Percentiles rank a stretch among this genome's conserved stretches.
Evolutionary conservation across 2,113 vertebrate species (phyloP).

Genomic region (Hippocampus guttulatus): DNA sequence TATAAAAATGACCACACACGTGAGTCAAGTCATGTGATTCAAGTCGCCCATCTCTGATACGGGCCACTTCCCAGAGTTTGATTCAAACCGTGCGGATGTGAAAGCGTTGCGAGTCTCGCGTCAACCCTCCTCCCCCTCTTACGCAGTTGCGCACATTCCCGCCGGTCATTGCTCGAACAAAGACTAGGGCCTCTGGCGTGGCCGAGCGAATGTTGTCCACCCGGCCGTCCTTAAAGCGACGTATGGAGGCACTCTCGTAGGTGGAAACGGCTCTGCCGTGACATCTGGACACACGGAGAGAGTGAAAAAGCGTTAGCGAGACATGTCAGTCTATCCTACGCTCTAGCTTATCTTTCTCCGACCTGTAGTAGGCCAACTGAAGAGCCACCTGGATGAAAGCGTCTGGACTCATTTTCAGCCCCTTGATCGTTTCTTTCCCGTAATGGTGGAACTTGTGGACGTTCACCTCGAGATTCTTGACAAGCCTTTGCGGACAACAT

Average conservation of each 20-base stretch:
- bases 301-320: background rate
- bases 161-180: constrained; percentile 83
- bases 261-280: constrained; percentile 80
- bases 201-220: constrained; percentile 96
- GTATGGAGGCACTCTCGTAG: constrained; percentile 95
- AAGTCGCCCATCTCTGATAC: no score
- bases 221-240: constrained; percentile 85
- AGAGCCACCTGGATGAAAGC: constrained; percentile 91
- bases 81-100: background rate
- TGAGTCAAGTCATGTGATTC: background rate
- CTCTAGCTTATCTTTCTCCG: background rate
- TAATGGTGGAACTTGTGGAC: constrained; percentile 81
- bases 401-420: constrained; percentile 91
- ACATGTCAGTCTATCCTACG: background rate
- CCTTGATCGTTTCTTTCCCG: constrained; percentile 94
- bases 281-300: constrained; percentile 69
- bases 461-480: constrained; percentile 85
- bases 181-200: constrained; percentile 81
- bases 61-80: no score
- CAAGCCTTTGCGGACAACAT: constrained; percentile 67
- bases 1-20: background rate
- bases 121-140: constrained; percentile 48
- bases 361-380: constrained; percentile 92
- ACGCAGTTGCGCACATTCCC: constrained; percentile 65
- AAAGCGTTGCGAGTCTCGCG: background rate